Percentiles rank a stretch among this genome's conserved stretches.
These are phyloP conservation scores for Bothrops jararaca DNA, from an alignment of 2,113 vertebrate species.

Conservation along the genomic window DNA sequence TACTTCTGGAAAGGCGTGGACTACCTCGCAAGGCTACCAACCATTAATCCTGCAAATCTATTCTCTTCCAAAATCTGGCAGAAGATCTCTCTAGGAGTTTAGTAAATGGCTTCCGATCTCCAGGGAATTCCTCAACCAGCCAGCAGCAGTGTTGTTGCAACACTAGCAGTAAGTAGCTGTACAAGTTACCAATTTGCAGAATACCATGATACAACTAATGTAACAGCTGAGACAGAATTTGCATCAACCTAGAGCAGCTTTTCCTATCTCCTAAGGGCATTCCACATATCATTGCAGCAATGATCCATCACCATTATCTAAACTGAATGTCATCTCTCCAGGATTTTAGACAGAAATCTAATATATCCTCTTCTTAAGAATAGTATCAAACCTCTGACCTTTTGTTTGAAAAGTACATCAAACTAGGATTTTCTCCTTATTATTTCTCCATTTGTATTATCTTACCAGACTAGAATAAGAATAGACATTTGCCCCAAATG, in stretches of 20 bases:
- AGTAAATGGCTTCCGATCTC: neutral
- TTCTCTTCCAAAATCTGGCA: neutral
- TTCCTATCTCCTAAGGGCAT: neutral
- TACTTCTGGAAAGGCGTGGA: neutral
- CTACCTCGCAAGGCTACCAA: neutral
- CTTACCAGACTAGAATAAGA: neutral
- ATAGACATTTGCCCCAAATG: neutral
- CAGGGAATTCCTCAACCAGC: neutral
- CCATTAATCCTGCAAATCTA: neutral
- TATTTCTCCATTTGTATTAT: slow-evolving; percentile 14
- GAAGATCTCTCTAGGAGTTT: neutral
- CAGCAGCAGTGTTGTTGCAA: neutral
- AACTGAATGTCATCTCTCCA: neutral
- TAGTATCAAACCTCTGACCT: neutral
- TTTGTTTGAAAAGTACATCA: neutral
- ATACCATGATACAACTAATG: neutral
- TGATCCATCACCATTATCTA: neutral
- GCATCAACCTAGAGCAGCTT: neutral
- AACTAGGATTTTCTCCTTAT: neutral
- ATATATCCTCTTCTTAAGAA: neutral
- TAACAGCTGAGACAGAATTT: neutral
- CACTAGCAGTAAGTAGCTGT: neutral
- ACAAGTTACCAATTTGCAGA: neutral
- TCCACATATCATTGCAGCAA: neutral
- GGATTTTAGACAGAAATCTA: neutral